These are phyloP conservation scores for Enteromius anoplus DNA, from an alignment of 2,797 vertebrate species.

Conservation along the genomic window DNA sequence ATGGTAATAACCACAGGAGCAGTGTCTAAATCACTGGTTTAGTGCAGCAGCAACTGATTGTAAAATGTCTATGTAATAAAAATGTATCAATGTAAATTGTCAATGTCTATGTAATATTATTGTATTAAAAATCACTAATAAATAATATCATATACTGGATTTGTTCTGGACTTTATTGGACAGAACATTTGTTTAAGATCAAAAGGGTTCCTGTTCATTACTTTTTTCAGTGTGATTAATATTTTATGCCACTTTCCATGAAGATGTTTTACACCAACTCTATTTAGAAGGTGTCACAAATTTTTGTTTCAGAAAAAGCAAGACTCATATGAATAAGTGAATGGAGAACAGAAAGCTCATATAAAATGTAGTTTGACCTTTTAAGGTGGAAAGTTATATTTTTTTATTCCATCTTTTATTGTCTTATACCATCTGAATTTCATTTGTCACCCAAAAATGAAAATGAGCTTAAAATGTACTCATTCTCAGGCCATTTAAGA, in stretches of 20 bases:
- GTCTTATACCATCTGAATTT: neutral
- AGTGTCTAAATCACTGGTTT: neutral
- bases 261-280: neutral
- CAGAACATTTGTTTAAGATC: neutral
- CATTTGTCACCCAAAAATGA: neutral
- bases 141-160: neutral
- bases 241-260: neutral
- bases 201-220: neutral
- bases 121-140: neutral
- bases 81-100: too few species aligned
- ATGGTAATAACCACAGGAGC: neutral
- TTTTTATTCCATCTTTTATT: too few species aligned
- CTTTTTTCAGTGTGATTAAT: neutral
- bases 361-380: constrained; percentile 2
- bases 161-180: too few species aligned
- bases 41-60: neutral
- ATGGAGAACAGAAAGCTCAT: neutral
- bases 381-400: neutral
- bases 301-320: neutral
- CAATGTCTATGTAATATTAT: neutral
- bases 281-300: neutral
- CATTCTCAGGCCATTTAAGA: neutral
- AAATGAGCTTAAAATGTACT: neutral
- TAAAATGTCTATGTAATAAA: neutral
- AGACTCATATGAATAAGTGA: neutral